Percentiles rank a stretch among this genome's conserved stretches.
These are phyloP conservation scores for Drosophila miranda DNA, from an alignment of 1,140 invertebrate genomes.

Conservation along the genomic window DNA sequence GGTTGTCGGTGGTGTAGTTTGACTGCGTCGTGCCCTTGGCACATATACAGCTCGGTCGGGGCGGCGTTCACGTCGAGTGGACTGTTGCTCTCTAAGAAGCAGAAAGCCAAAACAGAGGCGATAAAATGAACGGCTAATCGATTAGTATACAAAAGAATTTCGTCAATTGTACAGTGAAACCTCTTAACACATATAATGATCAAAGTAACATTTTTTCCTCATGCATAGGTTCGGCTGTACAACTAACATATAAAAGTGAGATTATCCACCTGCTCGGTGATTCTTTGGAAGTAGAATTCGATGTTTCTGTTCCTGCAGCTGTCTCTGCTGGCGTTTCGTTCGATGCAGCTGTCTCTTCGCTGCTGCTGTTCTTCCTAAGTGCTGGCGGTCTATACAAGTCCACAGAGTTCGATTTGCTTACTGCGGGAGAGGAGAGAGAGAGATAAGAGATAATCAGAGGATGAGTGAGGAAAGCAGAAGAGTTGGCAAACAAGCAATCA, in stretches of 20 bases:
- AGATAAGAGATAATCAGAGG: not conserved
- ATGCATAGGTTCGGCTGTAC: not conserved
- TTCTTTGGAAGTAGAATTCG: constrained; percentile 49
- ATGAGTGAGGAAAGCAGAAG: constrained; percentile 16
- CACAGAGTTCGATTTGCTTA: constrained; percentile 78
- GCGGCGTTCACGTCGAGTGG: constrained; percentile 83
- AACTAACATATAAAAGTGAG: no score
- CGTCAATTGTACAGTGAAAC: constrained; percentile 31
- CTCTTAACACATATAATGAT: not conserved
- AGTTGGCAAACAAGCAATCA: constrained; percentile 37
- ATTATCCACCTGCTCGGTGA: constrained; percentile 46
- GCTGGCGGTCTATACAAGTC: constrained; percentile 79
- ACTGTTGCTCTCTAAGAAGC: constrained; percentile 66
- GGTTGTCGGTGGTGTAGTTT: constrained; percentile 82
- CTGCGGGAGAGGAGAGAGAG: constrained; percentile 35
- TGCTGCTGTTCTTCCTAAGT: constrained; percentile 64
- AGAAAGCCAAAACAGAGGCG: constrained; percentile 64
- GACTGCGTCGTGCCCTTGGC: constrained; percentile 86
- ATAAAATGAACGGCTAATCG: constrained; percentile 44
- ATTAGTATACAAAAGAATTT: constrained; percentile 57
- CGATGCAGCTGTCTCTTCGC: constrained; percentile 46
- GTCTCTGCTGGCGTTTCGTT: constrained; percentile 46
- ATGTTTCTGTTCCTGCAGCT: constrained; percentile 44
- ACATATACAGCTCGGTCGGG: constrained; percentile 91
- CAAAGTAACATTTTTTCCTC: not conserved